Evolutionary conservation across 2,888 invertebrate genomes (phyloP).

Genomic region (Ormyrus nitidulus): DNA sequence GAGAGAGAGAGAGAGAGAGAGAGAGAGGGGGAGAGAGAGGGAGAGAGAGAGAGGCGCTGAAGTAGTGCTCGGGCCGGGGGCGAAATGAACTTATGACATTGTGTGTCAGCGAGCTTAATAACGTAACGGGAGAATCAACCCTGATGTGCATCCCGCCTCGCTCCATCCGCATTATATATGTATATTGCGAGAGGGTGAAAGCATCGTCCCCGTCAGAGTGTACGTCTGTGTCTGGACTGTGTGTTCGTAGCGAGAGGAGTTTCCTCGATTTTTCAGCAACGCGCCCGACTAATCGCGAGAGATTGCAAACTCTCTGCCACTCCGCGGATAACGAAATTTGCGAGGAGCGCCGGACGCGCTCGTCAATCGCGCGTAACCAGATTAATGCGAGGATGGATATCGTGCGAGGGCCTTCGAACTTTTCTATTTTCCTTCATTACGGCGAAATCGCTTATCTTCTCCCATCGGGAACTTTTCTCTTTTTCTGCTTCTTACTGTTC

Average conservation of each 20-base stretch:
- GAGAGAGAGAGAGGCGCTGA: background rate
- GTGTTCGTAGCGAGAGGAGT: background rate
- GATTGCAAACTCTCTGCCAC: background rate
- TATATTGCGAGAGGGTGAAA: background rate
- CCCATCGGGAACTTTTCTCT: background rate
- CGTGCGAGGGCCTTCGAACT: background rate
- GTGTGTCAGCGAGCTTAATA: slow-evolving; percentile 67
- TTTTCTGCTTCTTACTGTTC: background rate
- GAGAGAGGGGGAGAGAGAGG: slow-evolving; percentile 16
- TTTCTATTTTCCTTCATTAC: slow-evolving; percentile 4
- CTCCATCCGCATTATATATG: slow-evolving; percentile 11
- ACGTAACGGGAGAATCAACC: slow-evolving; percentile 67
- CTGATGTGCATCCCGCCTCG: slow-evolving; percentile 33
- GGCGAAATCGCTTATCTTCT: background rate
- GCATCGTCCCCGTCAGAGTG: background rate
- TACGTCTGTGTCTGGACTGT: too few relatives aligned
- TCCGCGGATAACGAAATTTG: slow-evolving; percentile 1
- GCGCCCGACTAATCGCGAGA: background rate
- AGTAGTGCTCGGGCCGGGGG: slow-evolving; percentile 48
- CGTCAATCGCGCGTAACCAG: slow-evolving; percentile 23
- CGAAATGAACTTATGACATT: slow-evolving; percentile 68
- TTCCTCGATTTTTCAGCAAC: background rate
- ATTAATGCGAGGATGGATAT: slow-evolving; percentile 5
- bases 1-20: background rate
- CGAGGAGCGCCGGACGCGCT: background rate